Conservation (phyloP, 2,888 invertebrate species). For the Ophraella communa region DNA sequence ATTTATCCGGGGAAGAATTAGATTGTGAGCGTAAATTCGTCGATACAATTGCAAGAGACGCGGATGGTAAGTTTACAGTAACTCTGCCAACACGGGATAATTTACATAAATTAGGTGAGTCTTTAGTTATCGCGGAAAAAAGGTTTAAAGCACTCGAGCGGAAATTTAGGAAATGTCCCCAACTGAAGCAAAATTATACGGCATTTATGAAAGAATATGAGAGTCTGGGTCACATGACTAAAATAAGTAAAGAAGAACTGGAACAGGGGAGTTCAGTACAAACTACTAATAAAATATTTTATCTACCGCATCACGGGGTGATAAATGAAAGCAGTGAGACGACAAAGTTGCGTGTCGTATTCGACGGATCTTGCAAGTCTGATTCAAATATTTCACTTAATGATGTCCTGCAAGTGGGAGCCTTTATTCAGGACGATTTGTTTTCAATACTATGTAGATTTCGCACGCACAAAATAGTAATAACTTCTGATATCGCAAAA, state of each 20-base stretch:
- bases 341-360: slow-evolving; percentile 32
- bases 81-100: neutral
- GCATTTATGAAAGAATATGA: slow-evolving; percentile 7
- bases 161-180: slow-evolving; percentile 18
- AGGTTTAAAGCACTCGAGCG: slow-evolving; percentile 28
- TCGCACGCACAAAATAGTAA: slow-evolving; percentile 5
- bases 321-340: slow-evolving; percentile 31
- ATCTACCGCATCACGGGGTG: slow-evolving; percentile 35
- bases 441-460: slow-evolving; percentile 20
- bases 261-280: neutral
- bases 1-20: neutral
- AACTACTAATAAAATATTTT: neutral
- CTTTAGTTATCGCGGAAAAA: slow-evolving; percentile 6
- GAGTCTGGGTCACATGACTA: slow-evolving; percentile 39
- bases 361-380: slow-evolving; percentile 29
- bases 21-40: neutral
- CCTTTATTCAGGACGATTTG: slow-evolving; percentile 27
- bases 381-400: slow-evolving; percentile 26
- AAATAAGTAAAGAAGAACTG: slow-evolving; percentile 5
- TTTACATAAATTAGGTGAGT: neutral
- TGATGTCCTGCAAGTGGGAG: slow-evolving; percentile 24
- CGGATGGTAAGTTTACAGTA: neutral
- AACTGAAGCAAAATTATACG: slow-evolving; percentile 1
- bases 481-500: slow-evolving; percentile 20
- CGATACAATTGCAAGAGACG: neutral